phyloP scores from a whole-genome alignment of 2,888 invertebrate species.

The Meliscaeva auricollis region DNA sequence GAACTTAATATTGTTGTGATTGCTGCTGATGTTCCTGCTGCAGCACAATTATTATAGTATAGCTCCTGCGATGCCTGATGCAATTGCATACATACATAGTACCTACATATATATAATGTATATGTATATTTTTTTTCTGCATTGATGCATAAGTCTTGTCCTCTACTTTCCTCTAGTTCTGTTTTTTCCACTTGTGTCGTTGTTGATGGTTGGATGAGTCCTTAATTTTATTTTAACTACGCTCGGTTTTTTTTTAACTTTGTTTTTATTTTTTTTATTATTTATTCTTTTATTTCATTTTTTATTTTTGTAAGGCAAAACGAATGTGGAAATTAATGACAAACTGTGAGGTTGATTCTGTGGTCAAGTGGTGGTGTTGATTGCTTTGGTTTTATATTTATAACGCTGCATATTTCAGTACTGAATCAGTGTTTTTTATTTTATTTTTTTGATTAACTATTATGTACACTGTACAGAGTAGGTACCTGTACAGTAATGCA shows the following conservation, averaged over 20 bases:
- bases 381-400: constrained; percentile 26
- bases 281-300: not conserved
- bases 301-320: constrained; percentile 13
- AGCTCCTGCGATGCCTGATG: constrained; percentile 26
- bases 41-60: constrained; percentile 6
- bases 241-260: constrained; percentile 25
- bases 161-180: constrained; percentile 52
- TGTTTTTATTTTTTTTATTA: constrained; percentile 25
- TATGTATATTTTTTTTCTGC: constrained; percentile 43
- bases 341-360: constrained; percentile 60
- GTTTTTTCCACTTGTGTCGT: constrained; percentile 56
- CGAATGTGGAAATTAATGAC: constrained; percentile 63
- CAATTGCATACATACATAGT: constrained; percentile 20
- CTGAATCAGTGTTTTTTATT: constrained; percentile 23
- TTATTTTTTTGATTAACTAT: constrained; percentile 15
- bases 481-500: not conserved
- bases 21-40: constrained; percentile 50
- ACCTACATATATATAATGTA: not conserved
- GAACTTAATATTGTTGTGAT: constrained; percentile 76
- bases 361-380: constrained; percentile 63
- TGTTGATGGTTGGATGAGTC: constrained; percentile 69
- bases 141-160: constrained; percentile 67
- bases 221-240: constrained; percentile 63
- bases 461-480: too few relatives aligned
- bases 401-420: constrained; percentile 27